Percentiles rank a stretch among this genome's conserved stretches.
phyloP scores from a whole-genome alignment of 2,113 vertebrate species.

The Illadopsis cleaveri region DNA sequence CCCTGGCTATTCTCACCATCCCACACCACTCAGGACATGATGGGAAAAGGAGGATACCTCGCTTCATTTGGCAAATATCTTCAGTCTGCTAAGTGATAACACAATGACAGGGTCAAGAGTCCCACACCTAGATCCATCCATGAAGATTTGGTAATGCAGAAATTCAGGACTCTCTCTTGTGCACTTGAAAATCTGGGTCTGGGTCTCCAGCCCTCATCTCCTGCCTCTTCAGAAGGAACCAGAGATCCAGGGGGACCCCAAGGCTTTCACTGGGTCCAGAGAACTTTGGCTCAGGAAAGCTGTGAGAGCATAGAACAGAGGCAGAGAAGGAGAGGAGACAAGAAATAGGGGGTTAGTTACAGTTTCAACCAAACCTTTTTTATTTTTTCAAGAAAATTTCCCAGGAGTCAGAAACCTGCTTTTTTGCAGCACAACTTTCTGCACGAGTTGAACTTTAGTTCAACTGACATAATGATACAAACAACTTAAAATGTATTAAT shows the following conservation, averaged over 20 bases:
- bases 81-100: not conserved
- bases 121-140: too few relatives aligned
- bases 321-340: not conserved
- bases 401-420: rapidly evolving
- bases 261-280: not conserved
- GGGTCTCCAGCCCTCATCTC: not conserved
- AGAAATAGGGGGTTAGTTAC: not conserved
- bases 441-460: not conserved
- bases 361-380: rapidly evolving
- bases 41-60: not conserved
- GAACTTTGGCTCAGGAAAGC: not conserved
- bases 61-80: not conserved
- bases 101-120: rapidly evolving
- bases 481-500: not conserved
- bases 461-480: not conserved
- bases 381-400: not conserved
- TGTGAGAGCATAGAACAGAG: not conserved
- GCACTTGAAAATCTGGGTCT: not conserved
- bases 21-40: not conserved
- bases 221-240: not conserved
- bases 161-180: not conserved
- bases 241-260: not conserved
- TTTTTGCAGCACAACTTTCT: not conserved
- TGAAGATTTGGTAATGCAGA: not conserved
- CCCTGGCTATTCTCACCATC: not conserved